These are phyloP conservation scores for Lasioglossum oenotherae DNA, from an alignment of 2,888 invertebrate species.

Conservation along the genomic window DNA sequence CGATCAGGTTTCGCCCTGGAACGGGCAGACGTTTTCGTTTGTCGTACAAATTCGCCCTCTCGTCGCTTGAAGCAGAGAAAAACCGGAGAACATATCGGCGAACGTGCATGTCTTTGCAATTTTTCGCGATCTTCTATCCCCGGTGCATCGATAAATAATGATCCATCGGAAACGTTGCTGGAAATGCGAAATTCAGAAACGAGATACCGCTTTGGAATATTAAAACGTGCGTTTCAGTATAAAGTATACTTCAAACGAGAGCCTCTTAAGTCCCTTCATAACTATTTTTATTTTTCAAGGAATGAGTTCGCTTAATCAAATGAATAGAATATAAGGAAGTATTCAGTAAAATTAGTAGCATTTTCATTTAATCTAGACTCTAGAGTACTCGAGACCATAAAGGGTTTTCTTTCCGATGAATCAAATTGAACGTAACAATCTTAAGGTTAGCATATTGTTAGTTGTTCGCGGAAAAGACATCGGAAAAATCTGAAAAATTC, in stretches of 20 bases:
- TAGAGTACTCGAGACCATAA: neutral
- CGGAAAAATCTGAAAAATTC: no score
- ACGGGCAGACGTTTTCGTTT: slow-evolving; percentile 41
- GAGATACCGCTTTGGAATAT: neutral
- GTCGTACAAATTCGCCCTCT: slow-evolving; percentile 44
- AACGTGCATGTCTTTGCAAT: neutral
- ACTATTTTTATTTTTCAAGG: neutral
- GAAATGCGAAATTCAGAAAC: neutral
- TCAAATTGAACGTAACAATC: no score
- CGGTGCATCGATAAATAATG: neutral
- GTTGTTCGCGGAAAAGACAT: no score
- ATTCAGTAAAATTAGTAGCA: neutral
- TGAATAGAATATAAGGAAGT: neutral
- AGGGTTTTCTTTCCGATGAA: no score
- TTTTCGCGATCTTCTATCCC: neutral
- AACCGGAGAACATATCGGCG: neutral
- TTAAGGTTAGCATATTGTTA: no score
- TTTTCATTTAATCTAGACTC: neutral
- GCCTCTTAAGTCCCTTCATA: no score
- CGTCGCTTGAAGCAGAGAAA: slow-evolving; percentile 3
- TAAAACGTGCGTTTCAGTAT: neutral
- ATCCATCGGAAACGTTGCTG: neutral
- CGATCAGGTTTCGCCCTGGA: slow-evolving; percentile 25
- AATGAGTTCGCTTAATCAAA: neutral
- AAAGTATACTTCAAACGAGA: neutral